Conservation (phyloP, 1,140 invertebrate species). For the Megalonaias nervosa region DNA sequence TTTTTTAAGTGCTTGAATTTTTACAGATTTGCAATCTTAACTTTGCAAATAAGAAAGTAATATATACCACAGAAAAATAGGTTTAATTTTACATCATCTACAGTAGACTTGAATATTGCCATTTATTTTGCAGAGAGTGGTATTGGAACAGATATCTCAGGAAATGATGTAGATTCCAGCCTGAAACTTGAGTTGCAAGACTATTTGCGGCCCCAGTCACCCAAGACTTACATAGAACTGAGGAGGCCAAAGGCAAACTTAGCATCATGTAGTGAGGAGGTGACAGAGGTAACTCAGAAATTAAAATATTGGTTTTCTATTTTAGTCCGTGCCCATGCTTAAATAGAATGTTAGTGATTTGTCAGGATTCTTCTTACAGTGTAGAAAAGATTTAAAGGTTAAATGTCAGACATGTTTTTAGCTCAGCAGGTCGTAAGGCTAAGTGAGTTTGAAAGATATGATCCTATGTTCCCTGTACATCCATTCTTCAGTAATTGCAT, state of each 20-base stretch:
- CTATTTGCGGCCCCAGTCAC: slow-evolving; percentile 15
- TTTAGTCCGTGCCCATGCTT: no score
- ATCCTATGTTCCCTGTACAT: no score
- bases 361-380: no score
- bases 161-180: slow-evolving; percentile 16
- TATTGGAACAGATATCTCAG: slow-evolving; percentile 32
- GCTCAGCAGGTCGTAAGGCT: no score
- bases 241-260: slow-evolving; percentile 17
- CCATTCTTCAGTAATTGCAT: no score
- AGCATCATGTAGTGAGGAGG: slow-evolving; percentile 32
- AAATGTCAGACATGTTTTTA: no score
- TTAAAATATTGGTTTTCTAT: no score
- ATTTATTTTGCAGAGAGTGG: slow-evolving; percentile 36
- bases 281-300: slow-evolving; percentile 28
- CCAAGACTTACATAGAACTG: slow-evolving; percentile 21
- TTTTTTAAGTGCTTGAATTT: not conserved
- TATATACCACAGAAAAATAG: not conserved
- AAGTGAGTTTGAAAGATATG: no score
- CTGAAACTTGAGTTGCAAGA: slow-evolving; percentile 15
- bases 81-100: not conserved
- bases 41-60: not conserved
- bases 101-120: not conserved
- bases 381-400: no score
- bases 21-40: not conserved
- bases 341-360: no score